Percentiles rank a stretch among this genome's conserved stretches.
Conservation (phyloP, 2,888 invertebrate species). For the Acanthopleura granulata region DNA sequence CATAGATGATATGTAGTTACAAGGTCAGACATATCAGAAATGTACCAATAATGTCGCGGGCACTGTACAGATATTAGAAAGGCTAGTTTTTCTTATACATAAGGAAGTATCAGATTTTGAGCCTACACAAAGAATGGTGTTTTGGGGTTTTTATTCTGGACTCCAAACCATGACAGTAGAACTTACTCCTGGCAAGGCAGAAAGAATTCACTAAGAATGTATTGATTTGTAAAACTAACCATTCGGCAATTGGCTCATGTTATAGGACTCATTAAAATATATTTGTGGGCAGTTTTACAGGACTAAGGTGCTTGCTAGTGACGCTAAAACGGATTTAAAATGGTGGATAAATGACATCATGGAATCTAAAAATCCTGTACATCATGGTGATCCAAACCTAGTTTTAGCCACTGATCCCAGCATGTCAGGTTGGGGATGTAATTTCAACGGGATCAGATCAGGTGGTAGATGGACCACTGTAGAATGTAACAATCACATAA, state of each 20-base stretch:
- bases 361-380: neutral
- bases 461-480: slow-evolving; percentile 26
- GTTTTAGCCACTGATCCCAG: slow-evolving; percentile 26
- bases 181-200: slow-evolving; percentile 23
- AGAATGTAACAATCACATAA: slow-evolving; percentile 26
- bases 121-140: slow-evolving; percentile 28
- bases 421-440: slow-evolving; percentile 26
- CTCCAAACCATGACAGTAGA: slow-evolving; percentile 32
- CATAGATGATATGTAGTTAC: slow-evolving; percentile 26
- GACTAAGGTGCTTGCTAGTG: slow-evolving; percentile 20
- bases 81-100: slow-evolving; percentile 27
- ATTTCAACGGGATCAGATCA: slow-evolving; percentile 5
- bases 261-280: slow-evolving; percentile 33
- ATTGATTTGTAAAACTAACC: slow-evolving; percentile 12
- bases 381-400: neutral
- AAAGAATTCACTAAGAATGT: slow-evolving; percentile 20
- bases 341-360: slow-evolving; percentile 31
- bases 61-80: slow-evolving; percentile 18
- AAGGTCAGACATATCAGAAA: slow-evolving; percentile 3
- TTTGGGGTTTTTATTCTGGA: slow-evolving; percentile 32
- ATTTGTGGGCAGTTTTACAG: slow-evolving; percentile 29
- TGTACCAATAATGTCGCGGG: slow-evolving; percentile 14
- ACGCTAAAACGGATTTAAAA: slow-evolving; percentile 23
- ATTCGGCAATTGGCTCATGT: slow-evolving; percentile 27
- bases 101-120: slow-evolving; percentile 29